phyloP scores from a whole-genome alignment of 2,888 invertebrate genomes.

The Harpalus rufipes region DNA sequence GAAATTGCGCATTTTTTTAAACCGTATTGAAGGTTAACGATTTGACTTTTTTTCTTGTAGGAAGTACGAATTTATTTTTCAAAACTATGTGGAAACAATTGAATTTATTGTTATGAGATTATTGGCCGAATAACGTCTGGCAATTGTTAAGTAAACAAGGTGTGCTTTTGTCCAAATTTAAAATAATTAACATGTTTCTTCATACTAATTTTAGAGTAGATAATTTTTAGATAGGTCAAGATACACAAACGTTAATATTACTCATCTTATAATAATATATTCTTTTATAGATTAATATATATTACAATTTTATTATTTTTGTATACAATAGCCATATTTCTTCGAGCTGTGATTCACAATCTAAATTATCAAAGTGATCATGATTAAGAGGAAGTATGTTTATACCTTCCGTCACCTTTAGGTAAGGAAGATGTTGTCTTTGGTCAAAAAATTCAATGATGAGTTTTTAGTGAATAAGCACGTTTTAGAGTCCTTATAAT shows the following conservation, averaged over 20 bases:
- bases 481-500: too few species aligned
- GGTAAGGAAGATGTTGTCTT: too few species aligned
- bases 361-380: too few species aligned
- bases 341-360: too few species aligned
- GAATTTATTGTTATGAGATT: slow-evolving; percentile 20
- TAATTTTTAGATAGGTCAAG: slow-evolving; percentile 6
- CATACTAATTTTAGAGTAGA: neutral
- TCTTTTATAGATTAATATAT: too few species aligned
- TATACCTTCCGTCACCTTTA: too few species aligned
- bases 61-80: neutral
- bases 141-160: slow-evolving; percentile 43
- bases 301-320: too few species aligned
- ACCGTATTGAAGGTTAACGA: neutral
- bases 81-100: slow-evolving; percentile 8
- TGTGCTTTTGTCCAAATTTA: neutral
- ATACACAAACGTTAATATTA: neutral
- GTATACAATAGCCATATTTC: too few species aligned
- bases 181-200: slow-evolving; percentile 24
- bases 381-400: too few species aligned
- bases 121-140: slow-evolving; percentile 28
- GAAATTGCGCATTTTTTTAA: slow-evolving; percentile 1
- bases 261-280: too few species aligned
- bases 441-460: too few species aligned
- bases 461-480: too few species aligned
- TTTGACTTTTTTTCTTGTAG: neutral